Conservation (phyloP, 2,888 invertebrate genomes). For the Nemoura dubitans region DNA sequence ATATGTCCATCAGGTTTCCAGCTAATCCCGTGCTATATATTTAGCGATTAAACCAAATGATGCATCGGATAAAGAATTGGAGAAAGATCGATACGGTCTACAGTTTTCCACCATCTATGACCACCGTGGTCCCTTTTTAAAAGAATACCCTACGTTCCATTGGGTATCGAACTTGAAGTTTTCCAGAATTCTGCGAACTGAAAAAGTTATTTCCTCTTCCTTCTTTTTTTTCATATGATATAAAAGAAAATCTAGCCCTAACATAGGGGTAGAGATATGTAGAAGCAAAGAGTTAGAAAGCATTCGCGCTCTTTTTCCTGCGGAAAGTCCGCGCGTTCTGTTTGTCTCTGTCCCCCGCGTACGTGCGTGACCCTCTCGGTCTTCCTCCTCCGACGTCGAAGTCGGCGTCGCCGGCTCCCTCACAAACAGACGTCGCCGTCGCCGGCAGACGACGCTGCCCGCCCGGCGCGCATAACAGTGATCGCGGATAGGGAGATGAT, state of each 20-base stretch:
- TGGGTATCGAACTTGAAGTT: constrained; percentile 37
- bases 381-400: constrained; percentile 26
- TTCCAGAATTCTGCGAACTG: constrained; percentile 25
- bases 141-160: constrained; percentile 40
- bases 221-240: constrained; percentile 33
- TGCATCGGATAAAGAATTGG: not conserved
- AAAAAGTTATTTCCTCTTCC: constrained; percentile 31
- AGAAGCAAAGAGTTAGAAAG: constrained; percentile 43
- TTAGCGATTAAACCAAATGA: not conserved
- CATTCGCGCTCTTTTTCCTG: constrained; percentile 23
- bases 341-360: constrained; percentile 16
- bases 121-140: constrained; percentile 26
- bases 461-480: constrained; percentile 14
- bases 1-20: not conserved
- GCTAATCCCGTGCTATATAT: not conserved
- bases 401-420: constrained; percentile 14
- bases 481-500: constrained; percentile 27
- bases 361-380: constrained; percentile 41
- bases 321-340: constrained; percentile 19
- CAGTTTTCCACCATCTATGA: constrained; percentile 37
- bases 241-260: constrained; percentile 25
- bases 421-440: constrained; percentile 28
- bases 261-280: constrained; percentile 36
- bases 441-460: constrained; percentile 29
- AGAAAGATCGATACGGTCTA: constrained; percentile 2